phyloP scores from a whole-genome alignment of 2,797 vertebrate species.

The Urophycis tenuis region DNA sequence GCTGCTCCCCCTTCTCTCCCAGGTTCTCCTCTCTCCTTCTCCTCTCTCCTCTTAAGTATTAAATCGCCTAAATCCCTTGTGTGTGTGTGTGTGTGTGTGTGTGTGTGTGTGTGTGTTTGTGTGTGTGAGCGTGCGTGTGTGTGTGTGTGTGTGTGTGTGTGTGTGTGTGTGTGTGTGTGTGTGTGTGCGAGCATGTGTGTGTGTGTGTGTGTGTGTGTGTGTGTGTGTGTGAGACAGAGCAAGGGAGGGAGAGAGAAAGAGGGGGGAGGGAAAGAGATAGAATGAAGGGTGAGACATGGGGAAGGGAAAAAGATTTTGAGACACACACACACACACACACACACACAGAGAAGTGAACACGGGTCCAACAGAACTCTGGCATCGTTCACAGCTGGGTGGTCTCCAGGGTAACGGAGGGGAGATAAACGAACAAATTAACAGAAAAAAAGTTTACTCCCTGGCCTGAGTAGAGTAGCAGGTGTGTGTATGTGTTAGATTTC shows the following conservation, averaged over 20 bases:
- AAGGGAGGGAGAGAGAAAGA: neutral
- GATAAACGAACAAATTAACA: neutral
- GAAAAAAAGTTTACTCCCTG: neutral
- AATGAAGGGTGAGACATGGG: neutral
- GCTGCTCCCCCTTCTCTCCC: too few relatives aligned
- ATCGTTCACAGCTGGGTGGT: conserved; percentile 20
- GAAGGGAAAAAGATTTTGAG: neutral
- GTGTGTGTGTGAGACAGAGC: conserved; percentile 13
- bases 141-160: too few relatives aligned
- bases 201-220: neutral
- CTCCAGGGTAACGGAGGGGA: conserved; percentile 15
- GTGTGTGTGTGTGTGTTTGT: too few relatives aligned
- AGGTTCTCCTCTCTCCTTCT: too few relatives aligned
- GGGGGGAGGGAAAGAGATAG: neutral
- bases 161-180: neutral
- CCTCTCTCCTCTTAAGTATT: neutral
- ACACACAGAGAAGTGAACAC: conserved; percentile 5
- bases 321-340: neutral
- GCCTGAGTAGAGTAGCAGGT: neutral
- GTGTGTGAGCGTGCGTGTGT: too few relatives aligned
- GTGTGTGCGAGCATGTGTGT: too few relatives aligned
- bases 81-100: too few relatives aligned
- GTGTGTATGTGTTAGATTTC: neutral
- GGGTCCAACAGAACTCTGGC: conserved; percentile 17
- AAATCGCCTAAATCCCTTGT: neutral